Conservation (phyloP, 2,113 vertebrate genomes). For the Semnopithecus entellus region DNA sequence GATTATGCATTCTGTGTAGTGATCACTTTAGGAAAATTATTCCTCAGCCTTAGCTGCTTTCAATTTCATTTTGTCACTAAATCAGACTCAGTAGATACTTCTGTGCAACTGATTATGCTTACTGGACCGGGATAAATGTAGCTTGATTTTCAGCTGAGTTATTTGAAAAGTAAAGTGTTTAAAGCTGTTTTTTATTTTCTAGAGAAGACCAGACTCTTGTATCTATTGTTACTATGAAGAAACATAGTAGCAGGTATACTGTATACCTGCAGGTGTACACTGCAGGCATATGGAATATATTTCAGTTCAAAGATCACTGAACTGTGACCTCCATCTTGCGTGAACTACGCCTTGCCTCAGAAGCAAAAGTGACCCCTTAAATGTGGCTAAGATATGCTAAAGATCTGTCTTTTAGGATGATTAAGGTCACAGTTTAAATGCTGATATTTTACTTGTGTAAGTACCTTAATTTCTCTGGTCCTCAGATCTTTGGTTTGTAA, state of each 20-base stretch:
- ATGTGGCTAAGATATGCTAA: fast-evolving
- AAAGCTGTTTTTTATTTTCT: neutral
- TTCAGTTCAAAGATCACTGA: no score
- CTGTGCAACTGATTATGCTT: neutral
- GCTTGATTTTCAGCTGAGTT: neutral
- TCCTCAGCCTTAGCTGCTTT: no score
- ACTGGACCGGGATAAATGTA: neutral
- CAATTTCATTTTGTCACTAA: no score
- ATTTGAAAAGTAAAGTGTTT: neutral
- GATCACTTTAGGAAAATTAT: fast-evolving
- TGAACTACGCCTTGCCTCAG: neutral
- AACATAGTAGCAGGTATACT: neutral
- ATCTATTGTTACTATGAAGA: neutral
- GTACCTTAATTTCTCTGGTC: neutral
- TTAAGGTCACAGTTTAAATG: no score
- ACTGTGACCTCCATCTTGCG: fast-evolving
- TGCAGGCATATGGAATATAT: fast-evolving
- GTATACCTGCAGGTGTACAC: no score
- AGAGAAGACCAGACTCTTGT: neutral
- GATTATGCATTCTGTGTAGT: neutral
- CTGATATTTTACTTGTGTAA: neutral
- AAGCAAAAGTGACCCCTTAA: no score
- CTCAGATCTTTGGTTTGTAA: neutral
- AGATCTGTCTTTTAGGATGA: neutral
- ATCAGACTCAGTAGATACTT: no score